Base-by-base conservation (phyloP, 2,888 invertebrate species). In the Netelia melanura region DNA sequence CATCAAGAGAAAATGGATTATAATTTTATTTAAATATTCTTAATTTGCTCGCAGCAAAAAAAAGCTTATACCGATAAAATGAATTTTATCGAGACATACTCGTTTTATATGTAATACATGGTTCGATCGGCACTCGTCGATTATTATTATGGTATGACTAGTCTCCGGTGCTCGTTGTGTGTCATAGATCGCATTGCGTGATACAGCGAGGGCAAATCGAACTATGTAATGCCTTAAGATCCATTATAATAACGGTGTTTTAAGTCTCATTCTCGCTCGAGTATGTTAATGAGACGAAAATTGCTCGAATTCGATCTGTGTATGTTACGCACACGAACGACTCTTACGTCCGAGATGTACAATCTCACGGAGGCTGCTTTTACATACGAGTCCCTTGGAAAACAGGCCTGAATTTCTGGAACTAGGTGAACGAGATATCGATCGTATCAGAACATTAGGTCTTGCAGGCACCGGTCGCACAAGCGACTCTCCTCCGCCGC, bases 361-460 rank as follows among this genome's bases (percentile, higher is more conserved):
- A 10, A 9, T 21, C n/a, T 3, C 10, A 23, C 6, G 21, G 10
- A 56, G 6, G n/a, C 10, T 58, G 8, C 10, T 54, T 38, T 3
- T 25, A 21, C 25, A 62, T 54, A 14, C 6, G 38, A 21, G 21
- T 1, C 43, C 30, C 43, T 21, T 8, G 44, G 25, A 25, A 21
- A n/a, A 30, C 21, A 78, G 17, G 58, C 58, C 21, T 10, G 71
- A 52, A 65, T 72, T 67, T 62, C 61, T 52, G 58, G 52, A 77
- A 72, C 52, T 77, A 67, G 77, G 67, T 67, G 72, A 77, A 72
- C 38, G 44, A 38, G 65, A 77, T 82, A 77, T 82, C 77, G 82
- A 77, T 82, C 71, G 21, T 76, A 71, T 48, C n/a, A 44, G 43
- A 44, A 17, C 70, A 68, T 52, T 25, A 38, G 48, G 11, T 62